Percentiles rank a stretch among this genome's conserved stretches.
phyloP scores from a whole-genome alignment of 1,140 invertebrate genomes.

The Yoshiicerus persimilis region DNA sequence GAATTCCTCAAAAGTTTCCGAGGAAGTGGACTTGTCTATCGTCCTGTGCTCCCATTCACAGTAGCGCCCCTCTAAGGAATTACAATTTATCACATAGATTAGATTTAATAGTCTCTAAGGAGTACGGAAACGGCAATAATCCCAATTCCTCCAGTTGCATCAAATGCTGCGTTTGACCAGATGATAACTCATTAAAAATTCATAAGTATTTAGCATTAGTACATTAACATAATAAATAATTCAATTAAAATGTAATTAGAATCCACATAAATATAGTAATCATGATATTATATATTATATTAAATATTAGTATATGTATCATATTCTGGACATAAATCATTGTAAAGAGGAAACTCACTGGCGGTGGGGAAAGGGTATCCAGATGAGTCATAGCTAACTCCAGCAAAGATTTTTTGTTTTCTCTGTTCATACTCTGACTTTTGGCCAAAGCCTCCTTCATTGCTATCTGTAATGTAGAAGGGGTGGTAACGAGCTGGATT shows the following conservation, averaged over 20 bases:
- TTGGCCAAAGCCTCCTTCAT: constrained; percentile 79
- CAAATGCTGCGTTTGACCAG: background rate
- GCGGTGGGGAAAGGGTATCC: constrained; percentile 76
- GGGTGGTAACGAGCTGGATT: constrained; percentile 78
- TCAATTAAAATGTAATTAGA: background rate
- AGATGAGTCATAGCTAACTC: constrained; percentile 71
- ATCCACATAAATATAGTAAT: too few species aligned
- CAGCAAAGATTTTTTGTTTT: constrained; percentile 74
- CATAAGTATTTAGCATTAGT: background rate
- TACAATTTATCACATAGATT: background rate
- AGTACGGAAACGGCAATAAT: background rate
- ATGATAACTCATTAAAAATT: background rate
- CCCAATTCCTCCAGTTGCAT: background rate
- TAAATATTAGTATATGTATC: background rate
- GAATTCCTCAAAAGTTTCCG: constrained; percentile 73
- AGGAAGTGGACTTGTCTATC: constrained; percentile 65
- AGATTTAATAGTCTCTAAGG: background rate
- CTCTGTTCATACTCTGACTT: constrained; percentile 68
- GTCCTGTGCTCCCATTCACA: constrained; percentile 77
- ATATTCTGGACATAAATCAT: background rate
- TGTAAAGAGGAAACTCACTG: constrained; percentile 55
- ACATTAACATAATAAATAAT: background rate
- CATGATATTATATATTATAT: background rate
- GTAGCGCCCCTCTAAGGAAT: constrained; percentile 63
- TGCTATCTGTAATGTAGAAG: constrained; percentile 86